Evolutionary conservation across 2,797 vertebrate species (phyloP), one percentile per base, ranked within the genome.

Genomic region (Okamejei kenojei): DNA sequence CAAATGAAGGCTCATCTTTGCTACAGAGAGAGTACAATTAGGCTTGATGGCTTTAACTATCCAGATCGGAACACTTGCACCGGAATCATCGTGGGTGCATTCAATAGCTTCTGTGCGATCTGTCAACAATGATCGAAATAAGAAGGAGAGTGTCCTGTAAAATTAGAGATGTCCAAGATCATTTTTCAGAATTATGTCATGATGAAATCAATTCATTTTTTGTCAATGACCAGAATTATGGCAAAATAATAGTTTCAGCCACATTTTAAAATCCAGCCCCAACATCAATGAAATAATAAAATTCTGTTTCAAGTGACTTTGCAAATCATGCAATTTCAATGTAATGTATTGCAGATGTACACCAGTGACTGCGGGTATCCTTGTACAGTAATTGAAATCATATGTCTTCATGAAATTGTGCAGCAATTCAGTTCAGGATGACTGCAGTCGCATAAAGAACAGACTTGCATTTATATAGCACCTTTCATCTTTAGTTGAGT

Each of bases 211-310:
- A 82, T 45, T 29, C 29, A 58, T 26, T 84, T 84, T 15, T 84
- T 61, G n/a, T 88, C 58, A 32, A 88, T 88, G 84, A 65, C 13
- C 19, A 7, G 61, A 88, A 65, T 88, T 7, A 88, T 84, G 81
- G 81, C 54, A n/a, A 84, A 84, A 84, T 88, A 88, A 88, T 88
- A 35, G n/a, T 88, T 88, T 65, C 61, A 88, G 84, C 10, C 29
- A 15, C 7, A 5, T 19, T 88, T 88, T 65, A 65, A n/a, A 88
- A 88, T 5, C 21, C 26, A 74, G 71, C 26, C 90, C 23, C 68
- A 38, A 29, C 90, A 38, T 54, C 38, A 74, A 54, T 54, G 38
- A 91, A 88, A 88, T 88, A n/a, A 65, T 88, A 19, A 88, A 91
- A 74, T 91, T 74, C 23, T 74, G 38, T 74, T 91, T 91, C 65